Base-by-base conservation (phyloP, 2,797 vertebrate species). In the Chelonia mydas region DNA sequence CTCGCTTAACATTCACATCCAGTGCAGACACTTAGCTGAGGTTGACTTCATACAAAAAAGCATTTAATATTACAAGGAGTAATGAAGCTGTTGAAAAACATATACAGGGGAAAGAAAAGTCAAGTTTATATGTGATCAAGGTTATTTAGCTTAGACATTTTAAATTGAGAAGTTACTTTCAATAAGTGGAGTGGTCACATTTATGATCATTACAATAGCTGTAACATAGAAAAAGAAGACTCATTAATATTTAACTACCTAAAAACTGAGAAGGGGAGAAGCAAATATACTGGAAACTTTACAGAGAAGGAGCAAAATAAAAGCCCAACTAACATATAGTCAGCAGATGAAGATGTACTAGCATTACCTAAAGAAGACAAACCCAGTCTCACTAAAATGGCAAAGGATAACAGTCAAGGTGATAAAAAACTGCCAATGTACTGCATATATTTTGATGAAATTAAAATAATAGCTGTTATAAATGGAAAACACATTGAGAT, bases 151-250 rank as follows among this genome's bases (percentile, higher is more conserved):
- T 31, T 51, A 5, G 7, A 19, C 25, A 68, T 37, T 51, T 68
- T 49, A 33, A 51, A 23, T 17, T 68, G 12, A 65, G 19, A 51
- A 83, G 47, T 65, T 59, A 83, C 47, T 83, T 61, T 19, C 13
- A 25, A 25, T 33, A 21, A 15, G 3, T 31, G 81, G 81, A 81
- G 33, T 0, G 3, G 78, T 11, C 85, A 90, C 51, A 49, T 0
- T 0, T 0, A 1, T 3, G n/a, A 4, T 33, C 10, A 5, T 7
- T 8, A 9, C 3, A 1, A 28, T 16, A n/a, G 59, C 45, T 79
- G 83, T 2, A 23, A 1, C 2, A 17, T 4, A 1, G 90, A 80
- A 54, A 86, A 45, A 65, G 25, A 49, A 11, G 72, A 23, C 41
- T 27, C 5, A 41, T 65, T n/a, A 65, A 37, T 76, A 41, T 47